These are phyloP conservation scores for Pantherophis alleghaniensis DNA, from an alignment of 2,797 vertebrate genomes.

Conservation along the genomic window DNA sequence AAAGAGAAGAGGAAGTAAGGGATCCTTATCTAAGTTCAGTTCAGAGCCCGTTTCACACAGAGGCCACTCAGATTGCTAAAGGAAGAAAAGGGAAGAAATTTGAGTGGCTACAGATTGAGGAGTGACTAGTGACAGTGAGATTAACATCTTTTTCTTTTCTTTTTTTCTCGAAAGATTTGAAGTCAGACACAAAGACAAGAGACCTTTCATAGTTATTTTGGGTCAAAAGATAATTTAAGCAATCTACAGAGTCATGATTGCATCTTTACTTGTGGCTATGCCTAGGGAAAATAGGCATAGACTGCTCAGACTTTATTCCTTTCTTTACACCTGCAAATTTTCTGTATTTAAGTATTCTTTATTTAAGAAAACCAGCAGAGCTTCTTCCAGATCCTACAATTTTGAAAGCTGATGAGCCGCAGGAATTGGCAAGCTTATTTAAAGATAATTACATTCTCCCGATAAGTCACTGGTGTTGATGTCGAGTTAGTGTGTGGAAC, in stretches of 20 bases:
- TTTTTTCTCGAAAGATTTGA: background rate
- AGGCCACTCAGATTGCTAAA: background rate
- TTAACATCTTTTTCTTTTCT: background rate
- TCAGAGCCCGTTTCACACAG: background rate
- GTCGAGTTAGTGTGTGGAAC: background rate
- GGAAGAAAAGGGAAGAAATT: background rate
- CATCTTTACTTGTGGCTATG: background rate
- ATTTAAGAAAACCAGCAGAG: background rate
- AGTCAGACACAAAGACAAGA: background rate
- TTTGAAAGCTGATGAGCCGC: background rate
- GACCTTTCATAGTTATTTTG: background rate
- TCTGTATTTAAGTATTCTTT: background rate
- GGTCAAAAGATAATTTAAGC: background rate
- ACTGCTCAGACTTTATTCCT: background rate
- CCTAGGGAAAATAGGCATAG: no score
- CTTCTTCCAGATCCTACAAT: background rate
- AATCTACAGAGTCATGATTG: background rate
- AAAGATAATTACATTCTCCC: background rate
- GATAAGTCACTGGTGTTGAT: background rate
- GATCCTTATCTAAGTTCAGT: background rate
- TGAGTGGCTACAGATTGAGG: background rate
- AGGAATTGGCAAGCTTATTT: background rate
- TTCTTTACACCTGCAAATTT: background rate
- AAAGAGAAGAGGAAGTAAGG: background rate
- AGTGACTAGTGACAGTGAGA: background rate